Conservation (phyloP, 2,113 vertebrate species). For the Rafetus swinhoei region DNA sequence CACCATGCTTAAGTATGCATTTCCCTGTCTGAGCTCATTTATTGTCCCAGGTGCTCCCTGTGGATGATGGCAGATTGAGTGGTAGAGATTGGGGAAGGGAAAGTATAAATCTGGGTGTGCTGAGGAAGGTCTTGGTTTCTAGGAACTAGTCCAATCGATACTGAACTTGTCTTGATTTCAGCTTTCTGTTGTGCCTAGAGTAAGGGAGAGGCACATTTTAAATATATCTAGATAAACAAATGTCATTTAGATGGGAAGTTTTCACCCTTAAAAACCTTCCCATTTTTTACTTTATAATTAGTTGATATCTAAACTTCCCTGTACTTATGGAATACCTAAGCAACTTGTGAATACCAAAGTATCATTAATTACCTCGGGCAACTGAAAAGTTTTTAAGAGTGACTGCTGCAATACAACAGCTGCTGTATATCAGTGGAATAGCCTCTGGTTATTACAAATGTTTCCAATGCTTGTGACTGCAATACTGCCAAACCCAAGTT, state of each 20-base stretch:
- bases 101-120: constrained; percentile 54
- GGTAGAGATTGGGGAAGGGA: constrained; percentile 52
- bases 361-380: background rate
- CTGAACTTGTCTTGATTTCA: constrained; percentile 59
- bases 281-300: constrained; percentile 48
- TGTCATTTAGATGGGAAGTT: constrained; percentile 65
- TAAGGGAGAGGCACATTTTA: constrained; percentile 61
- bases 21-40: constrained; percentile 7
- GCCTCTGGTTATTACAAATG: constrained; percentile 13
- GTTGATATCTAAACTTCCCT: constrained; percentile 65
- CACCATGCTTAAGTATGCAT: background rate
- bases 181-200: constrained; percentile 45
- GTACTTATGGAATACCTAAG: constrained; percentile 49
- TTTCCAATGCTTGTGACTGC: constrained; percentile 15
- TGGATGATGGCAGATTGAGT: constrained; percentile 49
- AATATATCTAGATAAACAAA: constrained; percentile 66
- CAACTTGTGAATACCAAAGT: constrained; percentile 20
- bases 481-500: background rate
- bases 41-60: constrained; percentile 51
- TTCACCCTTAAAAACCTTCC: constrained; percentile 59
- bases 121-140: constrained; percentile 55
- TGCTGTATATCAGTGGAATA: constrained; percentile 32
- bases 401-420: constrained; percentile 5
- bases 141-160: constrained; percentile 50
- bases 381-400: constrained; percentile 33